Base-by-base conservation (phyloP, 2,797 vertebrate species). In the Channa striata region DNA sequence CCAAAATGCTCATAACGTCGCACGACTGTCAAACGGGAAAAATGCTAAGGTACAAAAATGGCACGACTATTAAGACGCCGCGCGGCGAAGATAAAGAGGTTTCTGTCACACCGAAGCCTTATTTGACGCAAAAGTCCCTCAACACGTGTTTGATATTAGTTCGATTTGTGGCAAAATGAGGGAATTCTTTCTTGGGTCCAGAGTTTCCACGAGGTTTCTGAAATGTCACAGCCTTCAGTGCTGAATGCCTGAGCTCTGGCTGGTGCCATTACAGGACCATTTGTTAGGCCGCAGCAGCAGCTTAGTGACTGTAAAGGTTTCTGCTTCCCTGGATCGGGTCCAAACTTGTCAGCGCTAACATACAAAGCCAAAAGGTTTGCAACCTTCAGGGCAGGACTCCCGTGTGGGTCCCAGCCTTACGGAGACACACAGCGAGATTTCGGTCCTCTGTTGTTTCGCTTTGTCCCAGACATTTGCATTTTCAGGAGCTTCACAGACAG, bases 191-290 rank as follows among this genome's bases (percentile, higher is more conserved):
- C 34, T 59, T 25, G 17, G n/a, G n/a, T 74, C 63, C 52, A 51
- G 42, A 37, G 43, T 81, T 78, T 76, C 63, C 57, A 65, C 63
- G 84, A 82, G 68, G 81, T 87, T 70, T 82, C 59, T 61, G 62
- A 89, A 89, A 90, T 89, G 85, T 90, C 83, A 87, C 16, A 39
- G 76, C 78, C 58, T 78, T 86, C 70, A 66, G 67, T 67, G 64
- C 48, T 62, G 77, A 78, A 76, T 65, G 75, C 23, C 51, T 59
- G 21, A 51, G 62, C 74, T 66, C 59, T 60, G 63, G 72, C 78
- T 81, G 60, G 44, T 74, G 68, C 72, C 79, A 82, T 74, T 80
- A 69, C 36, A 40, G 62, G 30, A 68, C 42, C 47, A 72, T 87
- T 87, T 84, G 71, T 84, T 80, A 73, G 74, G 72, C 58, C 72